Evolutionary conservation across 2,113 vertebrate species (phyloP).

Genomic region (Miniopterus natalensis): DNA sequence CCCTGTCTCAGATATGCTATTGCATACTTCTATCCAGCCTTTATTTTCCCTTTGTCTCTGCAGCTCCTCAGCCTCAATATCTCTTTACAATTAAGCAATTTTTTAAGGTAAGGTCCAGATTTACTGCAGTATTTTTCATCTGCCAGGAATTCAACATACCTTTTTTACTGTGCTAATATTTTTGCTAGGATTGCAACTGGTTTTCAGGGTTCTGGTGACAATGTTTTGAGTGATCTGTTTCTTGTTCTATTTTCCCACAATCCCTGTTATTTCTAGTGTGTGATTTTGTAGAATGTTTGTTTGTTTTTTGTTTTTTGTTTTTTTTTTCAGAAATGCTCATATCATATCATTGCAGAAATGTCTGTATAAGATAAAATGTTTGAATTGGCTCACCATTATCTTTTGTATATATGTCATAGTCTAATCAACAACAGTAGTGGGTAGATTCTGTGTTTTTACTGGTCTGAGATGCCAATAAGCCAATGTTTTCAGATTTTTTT

Average conservation of each 20-base stretch:
- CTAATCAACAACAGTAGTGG: neutral
- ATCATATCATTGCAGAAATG: neutral
- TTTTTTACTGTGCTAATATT: slow-evolving; percentile 24
- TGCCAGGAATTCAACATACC: neutral
- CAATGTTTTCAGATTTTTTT: neutral
- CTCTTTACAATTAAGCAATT: neutral
- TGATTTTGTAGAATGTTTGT: neutral
- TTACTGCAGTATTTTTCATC: neutral
- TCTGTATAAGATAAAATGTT: neutral
- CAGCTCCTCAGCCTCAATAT: neutral
- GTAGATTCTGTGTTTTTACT: neutral
- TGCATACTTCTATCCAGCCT: neutral
- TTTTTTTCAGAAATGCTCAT: neutral
- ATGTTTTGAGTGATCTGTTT: slow-evolving; percentile 27
- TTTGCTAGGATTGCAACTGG: neutral
- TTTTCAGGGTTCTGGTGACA: neutral
- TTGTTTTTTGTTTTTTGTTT: neutral
- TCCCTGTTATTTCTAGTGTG: neutral
- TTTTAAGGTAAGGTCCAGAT: neutral
- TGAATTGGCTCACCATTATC: neutral
- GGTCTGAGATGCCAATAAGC: neutral
- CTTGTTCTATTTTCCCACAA: neutral
- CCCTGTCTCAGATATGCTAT: neutral
- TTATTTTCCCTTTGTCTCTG: neutral
- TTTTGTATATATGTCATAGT: neutral